Percentiles rank a stretch among this genome's conserved stretches.
Evolutionary conservation across 2,113 vertebrate species (phyloP).

Genomic region (Probosciger aterrimus): DNA sequence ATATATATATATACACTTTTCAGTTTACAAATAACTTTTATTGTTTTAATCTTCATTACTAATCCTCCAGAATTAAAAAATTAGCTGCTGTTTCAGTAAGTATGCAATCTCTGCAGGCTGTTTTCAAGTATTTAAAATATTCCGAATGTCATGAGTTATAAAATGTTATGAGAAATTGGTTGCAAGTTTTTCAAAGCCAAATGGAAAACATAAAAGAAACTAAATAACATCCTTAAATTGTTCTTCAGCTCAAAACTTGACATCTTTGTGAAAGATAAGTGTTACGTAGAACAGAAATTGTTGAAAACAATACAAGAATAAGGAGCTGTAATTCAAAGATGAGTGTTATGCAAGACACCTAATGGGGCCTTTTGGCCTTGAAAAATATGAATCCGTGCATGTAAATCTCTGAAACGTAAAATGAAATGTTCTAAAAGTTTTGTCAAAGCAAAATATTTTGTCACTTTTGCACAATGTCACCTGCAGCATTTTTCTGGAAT

Average conservation of each 20-base stretch:
- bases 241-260: background rate
- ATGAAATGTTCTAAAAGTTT: background rate
- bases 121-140: background rate
- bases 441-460: slow-evolving; percentile 32
- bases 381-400: background rate
- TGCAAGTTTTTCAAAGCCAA: background rate
- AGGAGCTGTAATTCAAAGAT: background rate
- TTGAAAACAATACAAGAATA: background rate
- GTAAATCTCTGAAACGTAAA: slow-evolving; percentile 21
- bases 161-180: background rate
- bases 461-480: background rate
- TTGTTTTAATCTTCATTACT: background rate
- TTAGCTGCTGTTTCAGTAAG: background rate
- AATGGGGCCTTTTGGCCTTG: background rate
- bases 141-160: background rate
- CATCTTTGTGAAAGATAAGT: background rate
- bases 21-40: background rate
- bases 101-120: background rate
- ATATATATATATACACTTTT: background rate
- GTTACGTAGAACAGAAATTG: background rate
- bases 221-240: background rate
- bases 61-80: background rate
- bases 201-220: background rate
- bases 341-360: background rate
- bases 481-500: background rate